phyloP scores from a whole-genome alignment of 2,797 vertebrate species.

The Xenentodon cancila region DNA sequence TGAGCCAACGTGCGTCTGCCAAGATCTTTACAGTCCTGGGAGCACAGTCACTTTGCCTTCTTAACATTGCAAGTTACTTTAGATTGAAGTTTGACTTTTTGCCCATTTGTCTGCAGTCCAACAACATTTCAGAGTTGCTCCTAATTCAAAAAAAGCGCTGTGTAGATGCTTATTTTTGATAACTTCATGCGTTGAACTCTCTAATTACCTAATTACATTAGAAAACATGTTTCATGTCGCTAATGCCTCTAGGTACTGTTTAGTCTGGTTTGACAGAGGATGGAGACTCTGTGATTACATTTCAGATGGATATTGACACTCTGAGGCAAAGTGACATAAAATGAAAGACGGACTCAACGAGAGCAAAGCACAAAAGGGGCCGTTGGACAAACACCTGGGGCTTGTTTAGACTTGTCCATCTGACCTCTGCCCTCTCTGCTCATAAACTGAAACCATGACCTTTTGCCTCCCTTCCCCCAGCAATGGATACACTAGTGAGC shows the following conservation, averaged over 20 bases:
- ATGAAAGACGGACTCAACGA: slow-evolving; percentile 35
- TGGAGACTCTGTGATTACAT: slow-evolving; percentile 23
- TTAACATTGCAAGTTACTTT: slow-evolving; percentile 1
- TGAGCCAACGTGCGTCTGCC: slow-evolving; percentile 26
- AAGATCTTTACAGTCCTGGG: slow-evolving; percentile 12
- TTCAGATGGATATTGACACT: slow-evolving; percentile 34
- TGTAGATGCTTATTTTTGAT: slow-evolving; percentile 15
- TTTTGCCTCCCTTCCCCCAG: slow-evolving; percentile 69
- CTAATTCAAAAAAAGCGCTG: slow-evolving; percentile 2
- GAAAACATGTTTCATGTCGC: slow-evolving; percentile 34
- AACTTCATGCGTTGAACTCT: slow-evolving; percentile 6
- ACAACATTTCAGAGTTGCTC: slow-evolving; percentile 7
- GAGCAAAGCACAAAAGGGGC: slow-evolving; percentile 24
- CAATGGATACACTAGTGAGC: slow-evolving; percentile 93
- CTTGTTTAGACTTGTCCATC: slow-evolving; percentile 66
- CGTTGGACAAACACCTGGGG: slow-evolving; percentile 18
- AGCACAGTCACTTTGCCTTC: slow-evolving; percentile 10
- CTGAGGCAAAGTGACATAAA: slow-evolving; percentile 46
- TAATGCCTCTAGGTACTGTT: slow-evolving; percentile 40
- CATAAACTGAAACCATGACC: slow-evolving; percentile 38
- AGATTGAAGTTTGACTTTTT: slow-evolving; percentile 33
- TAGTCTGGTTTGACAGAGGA: slow-evolving; percentile 53
- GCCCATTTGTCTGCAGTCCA: slow-evolving; percentile 14
- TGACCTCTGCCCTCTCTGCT: slow-evolving; percentile 58
- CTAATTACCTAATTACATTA: slow-evolving; percentile 53